Base-by-base conservation (phyloP, 2,888 invertebrate genomes). In the Bellardia pandia region DNA sequence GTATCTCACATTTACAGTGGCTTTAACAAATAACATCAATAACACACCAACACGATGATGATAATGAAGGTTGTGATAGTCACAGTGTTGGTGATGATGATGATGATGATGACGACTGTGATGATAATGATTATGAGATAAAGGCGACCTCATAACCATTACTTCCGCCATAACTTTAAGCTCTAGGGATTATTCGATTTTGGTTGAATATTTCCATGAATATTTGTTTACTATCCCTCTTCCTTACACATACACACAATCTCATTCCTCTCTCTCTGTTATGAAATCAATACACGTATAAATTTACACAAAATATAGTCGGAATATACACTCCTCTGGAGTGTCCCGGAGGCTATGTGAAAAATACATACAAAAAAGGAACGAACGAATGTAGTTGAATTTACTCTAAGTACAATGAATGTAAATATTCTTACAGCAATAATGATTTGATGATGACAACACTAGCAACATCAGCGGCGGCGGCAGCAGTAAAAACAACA, bases 251-350 rank as follows among this genome's bases (percentile, higher is more conserved):
- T 11, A n/a, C 77, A 58, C 23, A 9, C 48, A 11, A 9, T 30
- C 14, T n/a, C 14, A n/a, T 30, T 51, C 13, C 48, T 23, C 60
- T 51, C 60, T 33, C 45, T 9, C n/a, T 83, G n/a, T 79, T 82
- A 71, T 75, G 78, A 78, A 87, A 85, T 85, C 81, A 87, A 87
- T 85, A 85, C 87, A 87, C 85, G 85, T 81, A 85, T 66, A 86
- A 71, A 75, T 76, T 71, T 71, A 58, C 16, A 60, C 40, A 72
- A 74, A 60, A 68, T 16, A n/a, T 14, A 37, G 23, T 53, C 53
- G 40, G 53, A 56, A 56, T 40, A 45, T 53, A 45, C 33, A 60
- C 30, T 71, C 68, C 69, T 62, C 45, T n/a, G 68, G 64, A 58
- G 58, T 68, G 8, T 48, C 64, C 85, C 78, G 16, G 78, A 74